Evolutionary conservation across 2,888 invertebrate species (phyloP), one percentile per base, ranked within the genome.

Genomic region (Campoplex nolae): DNA sequence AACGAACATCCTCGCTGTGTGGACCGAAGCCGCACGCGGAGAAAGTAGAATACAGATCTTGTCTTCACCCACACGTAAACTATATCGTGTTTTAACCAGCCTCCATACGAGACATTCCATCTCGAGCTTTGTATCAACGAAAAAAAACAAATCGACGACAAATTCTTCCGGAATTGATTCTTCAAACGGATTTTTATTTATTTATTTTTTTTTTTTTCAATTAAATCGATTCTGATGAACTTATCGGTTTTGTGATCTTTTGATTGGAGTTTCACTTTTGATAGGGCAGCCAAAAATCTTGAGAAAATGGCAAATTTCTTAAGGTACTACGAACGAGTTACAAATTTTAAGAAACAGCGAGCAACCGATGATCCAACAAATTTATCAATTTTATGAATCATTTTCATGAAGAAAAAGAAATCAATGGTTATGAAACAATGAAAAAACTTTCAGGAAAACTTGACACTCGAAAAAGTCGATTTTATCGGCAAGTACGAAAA

Each of bases 11-110:
- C 75, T 67, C 70, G 58, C 68, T 81, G 67, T 81, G 67, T 51
- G 73, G 84, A 79, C 58, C 45, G 35, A 38, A 65, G 67, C 79
- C 68, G 67, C 83, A 73, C 78, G 83, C 58, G 83, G 87, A 83
- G 85, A 87, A 87, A 87, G 85, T 85, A 62, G 77, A 78, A 86
- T 86, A 67, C 82, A 75, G 81, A 71, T 85, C 75, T 85, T 88
- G 85, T 88, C 85, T 74, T 87, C 88, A 88, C 87, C 88, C 87
- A 85, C 85, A 88, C 85, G 62, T 74, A 56, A 71, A 18, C 48
- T 81, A 38, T 62, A 45, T 65, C 56, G 35, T 56, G 58, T 76
- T 71, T 83, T 65, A 32, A 68, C 13, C 82, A 71, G 23, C 54
- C 70, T 35, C 65, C 54, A 23, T 54, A 42, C 54, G 58, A 28